Evolutionary conservation across 2,797 vertebrate genomes (phyloP).

Genomic region (Poeciliopsis presidionis): DNA sequence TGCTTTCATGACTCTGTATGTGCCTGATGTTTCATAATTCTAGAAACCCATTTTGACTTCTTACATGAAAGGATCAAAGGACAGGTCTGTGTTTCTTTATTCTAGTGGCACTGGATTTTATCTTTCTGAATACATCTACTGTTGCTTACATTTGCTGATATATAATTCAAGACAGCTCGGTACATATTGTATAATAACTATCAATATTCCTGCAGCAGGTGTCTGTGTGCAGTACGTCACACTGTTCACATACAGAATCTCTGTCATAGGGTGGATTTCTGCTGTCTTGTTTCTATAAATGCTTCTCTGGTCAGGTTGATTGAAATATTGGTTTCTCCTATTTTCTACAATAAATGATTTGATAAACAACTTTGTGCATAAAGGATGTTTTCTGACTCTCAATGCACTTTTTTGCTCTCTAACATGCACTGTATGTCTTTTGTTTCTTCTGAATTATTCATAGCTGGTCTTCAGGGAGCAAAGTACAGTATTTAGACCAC

Average conservation of each 20-base stretch:
- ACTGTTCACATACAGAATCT: constrained; percentile 4
- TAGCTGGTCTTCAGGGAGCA: constrained; percentile 21
- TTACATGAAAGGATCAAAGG: background rate
- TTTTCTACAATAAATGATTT: constrained; percentile 20
- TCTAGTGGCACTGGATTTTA: background rate
- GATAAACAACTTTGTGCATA: constrained; percentile 33
- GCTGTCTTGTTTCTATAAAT: constrained; percentile 9
- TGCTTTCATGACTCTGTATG: constrained; percentile 1
- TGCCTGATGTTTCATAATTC: constrained; percentile 3
- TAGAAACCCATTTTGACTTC: background rate
- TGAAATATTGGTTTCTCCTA: constrained; percentile 7
- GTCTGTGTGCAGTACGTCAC: background rate
- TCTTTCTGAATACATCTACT: background rate
- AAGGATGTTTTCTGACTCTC: constrained; percentile 22
- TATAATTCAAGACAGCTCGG: background rate
- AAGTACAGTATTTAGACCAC: constrained; percentile 22
- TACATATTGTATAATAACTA: background rate
- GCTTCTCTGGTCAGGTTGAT: constrained; percentile 3
- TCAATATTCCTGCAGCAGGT: background rate
- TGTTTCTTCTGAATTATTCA: constrained; percentile 58
- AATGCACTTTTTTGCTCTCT: constrained; percentile 33
- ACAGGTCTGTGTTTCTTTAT: background rate
- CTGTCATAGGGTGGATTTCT: background rate
- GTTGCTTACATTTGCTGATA: background rate
- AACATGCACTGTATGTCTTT: constrained; percentile 27